phyloP scores from a whole-genome alignment of 1,140 invertebrate species.

The Lordiphosa stackelbergi region DNA sequence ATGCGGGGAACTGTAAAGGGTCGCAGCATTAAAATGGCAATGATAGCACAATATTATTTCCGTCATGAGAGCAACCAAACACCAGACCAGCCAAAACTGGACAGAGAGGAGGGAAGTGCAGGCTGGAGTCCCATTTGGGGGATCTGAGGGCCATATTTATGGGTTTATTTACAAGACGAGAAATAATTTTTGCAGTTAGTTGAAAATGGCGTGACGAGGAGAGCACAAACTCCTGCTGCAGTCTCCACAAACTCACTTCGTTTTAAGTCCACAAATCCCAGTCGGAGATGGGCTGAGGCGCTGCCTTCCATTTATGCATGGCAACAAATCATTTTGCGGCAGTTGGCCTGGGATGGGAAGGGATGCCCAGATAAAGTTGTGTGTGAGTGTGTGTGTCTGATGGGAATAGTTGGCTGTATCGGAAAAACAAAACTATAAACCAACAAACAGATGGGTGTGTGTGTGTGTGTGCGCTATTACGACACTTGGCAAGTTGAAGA shows the following conservation, averaged over 20 bases:
- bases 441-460: conserved; percentile 8
- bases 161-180: conserved; percentile 47
- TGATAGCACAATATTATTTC: conserved; percentile 62
- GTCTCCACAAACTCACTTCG: conserved; percentile 30
- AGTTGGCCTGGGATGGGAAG: conserved; percentile 30
- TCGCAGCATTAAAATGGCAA: conserved; percentile 42
- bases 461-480: conserved; percentile 34
- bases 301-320: conserved; percentile 43
- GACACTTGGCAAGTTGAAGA: conserved; percentile 61
- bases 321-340: conserved; percentile 68
- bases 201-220: conserved; percentile 48
- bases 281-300: conserved; percentile 30
- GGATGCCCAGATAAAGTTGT: conserved; percentile 48
- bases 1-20: conserved; percentile 15
- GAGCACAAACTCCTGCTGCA: neutral
- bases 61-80: conserved; percentile 55
- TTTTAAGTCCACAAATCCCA: conserved; percentile 25
- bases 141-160: conserved; percentile 38
- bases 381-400: conserved; percentile 6
- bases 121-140: conserved; percentile 5
- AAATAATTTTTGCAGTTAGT: conserved; percentile 53
- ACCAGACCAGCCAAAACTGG: neutral
- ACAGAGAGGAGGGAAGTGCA: neutral
- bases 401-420: conserved; percentile 11
- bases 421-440: conserved; percentile 18